Evolutionary conservation across 1,140 invertebrate genomes (phyloP).

Genomic region (Leptopilina clavipes): DNA sequence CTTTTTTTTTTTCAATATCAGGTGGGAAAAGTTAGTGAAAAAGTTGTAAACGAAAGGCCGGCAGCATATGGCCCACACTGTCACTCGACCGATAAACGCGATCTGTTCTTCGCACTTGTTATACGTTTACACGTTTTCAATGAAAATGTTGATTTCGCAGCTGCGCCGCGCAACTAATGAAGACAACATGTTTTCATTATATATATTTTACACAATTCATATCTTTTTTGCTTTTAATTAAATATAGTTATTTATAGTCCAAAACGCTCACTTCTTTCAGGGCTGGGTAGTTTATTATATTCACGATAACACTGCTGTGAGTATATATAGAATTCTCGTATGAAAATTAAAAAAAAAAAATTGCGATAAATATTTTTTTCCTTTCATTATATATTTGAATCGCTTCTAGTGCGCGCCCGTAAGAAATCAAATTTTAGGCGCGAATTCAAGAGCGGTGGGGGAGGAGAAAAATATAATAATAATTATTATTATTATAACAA

Average conservation of each 20-base stretch:
- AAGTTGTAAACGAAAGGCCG: neutral
- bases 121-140: conserved; percentile 13
- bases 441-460: neutral
- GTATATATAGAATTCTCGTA: too few relatives aligned
- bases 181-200: neutral
- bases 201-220: neutral
- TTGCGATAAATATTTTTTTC: neutral
- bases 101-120: neutral
- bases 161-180: conserved; percentile 18
- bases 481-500: too few relatives aligned
- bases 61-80: conserved; percentile 17
- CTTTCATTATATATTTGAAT: neutral
- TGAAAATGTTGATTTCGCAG: neutral
- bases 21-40: neutral
- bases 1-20: neutral
- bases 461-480: neutral
- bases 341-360: too few relatives aligned
- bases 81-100: neutral
- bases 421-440: neutral
- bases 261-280: neutral
- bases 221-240: neutral
- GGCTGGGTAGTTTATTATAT: too few relatives aligned
- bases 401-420: neutral
- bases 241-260: neutral
- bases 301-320: too few relatives aligned